Conservation (phyloP, 2,113 vertebrate species). For the Chinchilla lanigera region DNA sequence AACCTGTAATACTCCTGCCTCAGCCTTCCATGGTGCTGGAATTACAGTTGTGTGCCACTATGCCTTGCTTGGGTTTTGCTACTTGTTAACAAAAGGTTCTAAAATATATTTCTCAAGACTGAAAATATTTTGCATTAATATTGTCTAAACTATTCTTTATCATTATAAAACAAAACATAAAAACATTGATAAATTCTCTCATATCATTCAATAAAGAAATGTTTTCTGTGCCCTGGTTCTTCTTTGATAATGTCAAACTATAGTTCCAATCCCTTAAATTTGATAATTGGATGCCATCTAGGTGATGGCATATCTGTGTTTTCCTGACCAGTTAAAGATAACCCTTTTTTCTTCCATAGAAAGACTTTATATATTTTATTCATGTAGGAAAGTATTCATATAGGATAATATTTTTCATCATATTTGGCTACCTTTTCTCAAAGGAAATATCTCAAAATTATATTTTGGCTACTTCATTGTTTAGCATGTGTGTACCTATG, state of each 20-base stretch:
- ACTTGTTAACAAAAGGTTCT: not conserved
- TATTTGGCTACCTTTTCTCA: not conserved
- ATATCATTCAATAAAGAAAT: not conserved
- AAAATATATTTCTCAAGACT: constrained; percentile 5
- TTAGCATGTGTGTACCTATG: not conserved
- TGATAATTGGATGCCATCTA: not conserved
- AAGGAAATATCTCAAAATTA: too few relatives aligned
- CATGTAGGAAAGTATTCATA: not conserved
- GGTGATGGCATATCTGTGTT: not conserved
- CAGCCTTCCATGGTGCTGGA: not conserved
- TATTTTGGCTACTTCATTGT: not conserved
- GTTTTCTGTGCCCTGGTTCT: not conserved
- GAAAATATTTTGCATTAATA: not conserved
- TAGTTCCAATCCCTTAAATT: not conserved
- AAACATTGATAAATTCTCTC: not conserved
- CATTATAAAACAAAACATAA: not conserved
- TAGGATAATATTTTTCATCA: not conserved
- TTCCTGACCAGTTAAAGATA: not conserved
- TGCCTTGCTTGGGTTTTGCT: not conserved
- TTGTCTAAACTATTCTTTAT: not conserved
- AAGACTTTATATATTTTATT: constrained; percentile 1
- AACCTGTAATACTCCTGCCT: not conserved
- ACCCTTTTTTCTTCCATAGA: not conserved
- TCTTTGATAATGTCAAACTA: not conserved
- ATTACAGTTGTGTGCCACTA: not conserved